Conservation (phyloP, 2,888 invertebrate genomes). For the Drosophila tanythrix region DNA sequence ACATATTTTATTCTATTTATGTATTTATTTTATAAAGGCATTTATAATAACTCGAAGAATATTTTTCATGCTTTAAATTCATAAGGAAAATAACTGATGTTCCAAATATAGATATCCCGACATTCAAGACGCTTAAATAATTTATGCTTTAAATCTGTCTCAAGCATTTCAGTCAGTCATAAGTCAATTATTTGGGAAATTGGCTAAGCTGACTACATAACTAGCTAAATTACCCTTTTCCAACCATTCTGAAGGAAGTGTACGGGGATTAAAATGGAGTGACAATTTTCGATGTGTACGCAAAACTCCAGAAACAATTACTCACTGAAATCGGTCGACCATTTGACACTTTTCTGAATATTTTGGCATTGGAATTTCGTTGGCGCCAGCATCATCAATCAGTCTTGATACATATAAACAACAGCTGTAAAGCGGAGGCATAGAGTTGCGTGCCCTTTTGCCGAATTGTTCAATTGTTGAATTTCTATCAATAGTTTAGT, state of each 20-base stretch:
- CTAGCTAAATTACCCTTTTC: not conserved
- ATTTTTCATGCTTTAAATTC: not conserved
- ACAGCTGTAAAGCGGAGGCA: constrained; percentile 4
- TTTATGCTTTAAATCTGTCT: not conserved
- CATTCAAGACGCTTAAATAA: not conserved
- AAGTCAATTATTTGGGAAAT: not conserved
- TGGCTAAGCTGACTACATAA: not conserved
- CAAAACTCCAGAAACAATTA: constrained; percentile 32
- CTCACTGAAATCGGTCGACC: constrained; percentile 27
- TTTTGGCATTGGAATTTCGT: constrained; percentile 15
- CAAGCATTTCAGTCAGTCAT: not conserved
- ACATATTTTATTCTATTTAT: no score
- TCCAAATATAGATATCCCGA: not conserved
- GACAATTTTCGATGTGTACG: constrained; percentile 3
- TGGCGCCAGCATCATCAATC: constrained; percentile 38
- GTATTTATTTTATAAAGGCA: not conserved
- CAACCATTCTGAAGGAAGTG: not conserved
- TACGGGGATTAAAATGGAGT: not conserved
- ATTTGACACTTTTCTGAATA: constrained; percentile 21
- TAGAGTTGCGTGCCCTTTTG: not conserved
- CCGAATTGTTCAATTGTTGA: constrained; percentile 28
- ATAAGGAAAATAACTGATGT: not conserved
- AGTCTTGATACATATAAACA: constrained; percentile 25
- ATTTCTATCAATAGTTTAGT: constrained; percentile 59
- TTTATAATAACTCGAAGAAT: not conserved